These are phyloP conservation scores for Ruditapes philippinarum DNA, from an alignment of 1,140 invertebrate genomes.

Conservation along the genomic window DNA sequence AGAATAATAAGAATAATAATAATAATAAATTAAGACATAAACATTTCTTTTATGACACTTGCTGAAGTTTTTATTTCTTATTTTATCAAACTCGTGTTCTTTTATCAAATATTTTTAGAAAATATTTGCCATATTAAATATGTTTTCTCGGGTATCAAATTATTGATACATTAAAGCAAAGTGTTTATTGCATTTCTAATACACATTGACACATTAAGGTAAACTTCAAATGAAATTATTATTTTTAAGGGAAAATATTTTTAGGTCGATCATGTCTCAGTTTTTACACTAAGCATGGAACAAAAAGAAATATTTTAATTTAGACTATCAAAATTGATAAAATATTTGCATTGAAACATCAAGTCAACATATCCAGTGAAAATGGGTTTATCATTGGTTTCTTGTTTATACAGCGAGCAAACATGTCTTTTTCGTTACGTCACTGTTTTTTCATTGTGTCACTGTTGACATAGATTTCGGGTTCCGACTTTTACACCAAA, in stretches of 20 bases:
- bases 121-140: constrained; percentile 9
- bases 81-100: too few species aligned
- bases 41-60: too few species aligned
- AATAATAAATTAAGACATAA: too few species aligned
- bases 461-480: constrained; percentile 20
- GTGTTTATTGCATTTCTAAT: not conserved
- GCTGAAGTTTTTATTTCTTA: not conserved
- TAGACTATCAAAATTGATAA: constrained; percentile 48
- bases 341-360: constrained; percentile 57
- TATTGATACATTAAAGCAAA: constrained; percentile 22
- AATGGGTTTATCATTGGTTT: constrained; percentile 8
- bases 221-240: constrained; percentile 47
- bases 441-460: constrained; percentile 42
- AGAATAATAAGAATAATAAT: too few species aligned
- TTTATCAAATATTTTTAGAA: constrained; percentile 12
- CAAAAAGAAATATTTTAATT: constrained; percentile 66
- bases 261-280: not conserved
- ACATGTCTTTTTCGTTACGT: constrained; percentile 52
- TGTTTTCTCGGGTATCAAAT: not conserved
- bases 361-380: constrained; percentile 53
- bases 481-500: not conserved
- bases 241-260: constrained; percentile 48
- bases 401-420: constrained; percentile 48
- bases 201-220: constrained; percentile 28
- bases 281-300: not conserved